These are phyloP conservation scores for Cirrhinus molitorella DNA, from an alignment of 2,797 vertebrate genomes.

Conservation along the genomic window DNA sequence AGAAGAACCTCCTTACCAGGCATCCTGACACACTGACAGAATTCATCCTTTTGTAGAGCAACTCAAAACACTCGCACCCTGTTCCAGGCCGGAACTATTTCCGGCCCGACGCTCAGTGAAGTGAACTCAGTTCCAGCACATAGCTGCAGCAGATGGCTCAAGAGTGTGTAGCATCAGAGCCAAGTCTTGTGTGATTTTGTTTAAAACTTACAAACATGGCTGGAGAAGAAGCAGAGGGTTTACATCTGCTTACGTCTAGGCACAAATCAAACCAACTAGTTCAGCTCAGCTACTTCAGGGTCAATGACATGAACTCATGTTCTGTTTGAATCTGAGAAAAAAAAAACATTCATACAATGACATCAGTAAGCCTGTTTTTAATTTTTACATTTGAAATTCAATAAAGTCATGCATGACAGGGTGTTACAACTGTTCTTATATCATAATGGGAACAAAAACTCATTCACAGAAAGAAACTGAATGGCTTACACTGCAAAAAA, in stretches of 20 bases:
- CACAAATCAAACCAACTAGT: conserved; percentile 53
- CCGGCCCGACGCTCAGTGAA: conserved; percentile 18
- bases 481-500: not conserved
- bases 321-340: not conserved
- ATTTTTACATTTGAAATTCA: not conserved
- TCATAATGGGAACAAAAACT: not conserved
- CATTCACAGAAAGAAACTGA: not conserved
- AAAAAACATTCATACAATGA: not conserved
- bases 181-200: conserved; percentile 32
- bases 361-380: not conserved
- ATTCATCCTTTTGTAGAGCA: not conserved
- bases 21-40: conserved; percentile 15
- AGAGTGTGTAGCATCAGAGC: conserved; percentile 6
- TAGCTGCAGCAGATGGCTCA: conserved; percentile 31
- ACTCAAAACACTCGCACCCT: not conserved
- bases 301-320: not conserved
- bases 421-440: not conserved
- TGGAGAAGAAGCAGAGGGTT: conserved; percentile 35
- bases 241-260: conserved; percentile 34
- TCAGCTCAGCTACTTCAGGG: conserved; percentile 52
- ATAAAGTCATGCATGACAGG: not conserved
- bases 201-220: conserved; percentile 42
- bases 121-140: conserved; percentile 25
- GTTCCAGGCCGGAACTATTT: conserved; percentile 14
- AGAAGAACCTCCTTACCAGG: conserved; percentile 20